Conservation (phyloP, 23 tunicate species). For the Corella eumyota region DNA sequence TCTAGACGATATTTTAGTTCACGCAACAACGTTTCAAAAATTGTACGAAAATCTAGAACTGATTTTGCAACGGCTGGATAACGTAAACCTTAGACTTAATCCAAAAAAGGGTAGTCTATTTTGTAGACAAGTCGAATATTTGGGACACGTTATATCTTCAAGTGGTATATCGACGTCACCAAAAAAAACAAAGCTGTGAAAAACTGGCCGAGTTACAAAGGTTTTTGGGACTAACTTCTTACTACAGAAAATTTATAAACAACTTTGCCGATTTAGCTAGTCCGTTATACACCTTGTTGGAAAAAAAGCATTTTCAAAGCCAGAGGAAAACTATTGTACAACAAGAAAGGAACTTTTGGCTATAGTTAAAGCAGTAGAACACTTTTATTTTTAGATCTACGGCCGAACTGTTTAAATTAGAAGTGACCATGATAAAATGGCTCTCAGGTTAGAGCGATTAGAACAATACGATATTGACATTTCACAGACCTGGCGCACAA, state of each 20-base stretch:
- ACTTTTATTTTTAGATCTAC: not conserved
- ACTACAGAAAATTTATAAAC: not conserved
- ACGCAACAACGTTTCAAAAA: not conserved
- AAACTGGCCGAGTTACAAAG: not conserved
- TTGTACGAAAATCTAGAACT: not conserved
- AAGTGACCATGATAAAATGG: not conserved
- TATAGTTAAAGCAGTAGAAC: not conserved
- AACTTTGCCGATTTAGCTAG: not conserved
- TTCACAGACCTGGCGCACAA: not conserved
- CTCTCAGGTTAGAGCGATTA: not conserved
- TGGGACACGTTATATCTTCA: not conserved
- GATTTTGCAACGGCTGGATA: not conserved
- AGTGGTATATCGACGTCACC: not conserved
- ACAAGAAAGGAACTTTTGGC: not conserved
- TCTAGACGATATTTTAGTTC: not conserved
- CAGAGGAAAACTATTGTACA: not conserved
- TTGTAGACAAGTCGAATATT: not conserved
- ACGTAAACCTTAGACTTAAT: not conserved
- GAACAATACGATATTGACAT: not conserved
- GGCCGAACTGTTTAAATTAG: not conserved
- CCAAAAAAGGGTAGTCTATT: not conserved
- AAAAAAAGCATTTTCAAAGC: not conserved
- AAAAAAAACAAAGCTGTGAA: not conserved
- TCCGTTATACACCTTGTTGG: not conserved
- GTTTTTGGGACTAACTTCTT: not conserved